Percentiles rank a stretch among this genome's conserved stretches.
phyloP scores from a whole-genome alignment of 2,113 vertebrate species.

The Equus quagga region DNA sequence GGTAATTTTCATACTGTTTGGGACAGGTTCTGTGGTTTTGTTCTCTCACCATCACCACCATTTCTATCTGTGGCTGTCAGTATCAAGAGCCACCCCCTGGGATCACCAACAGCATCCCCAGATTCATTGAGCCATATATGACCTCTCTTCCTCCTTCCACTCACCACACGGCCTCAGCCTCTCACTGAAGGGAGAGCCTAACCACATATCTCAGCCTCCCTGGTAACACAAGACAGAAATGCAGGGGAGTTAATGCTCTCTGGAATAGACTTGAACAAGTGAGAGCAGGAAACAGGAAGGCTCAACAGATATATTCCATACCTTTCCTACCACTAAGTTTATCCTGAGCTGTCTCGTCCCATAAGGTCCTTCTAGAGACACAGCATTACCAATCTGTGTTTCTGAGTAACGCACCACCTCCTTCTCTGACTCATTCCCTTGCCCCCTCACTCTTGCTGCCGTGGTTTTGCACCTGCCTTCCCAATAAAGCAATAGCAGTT shows the following conservation, averaged over 20 bases:
- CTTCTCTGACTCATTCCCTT: neutral
- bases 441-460: neutral
- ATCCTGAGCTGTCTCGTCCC: neutral
- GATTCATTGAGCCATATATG: neutral
- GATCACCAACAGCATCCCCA: neutral
- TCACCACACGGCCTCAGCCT: neutral
- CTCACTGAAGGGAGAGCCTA: neutral
- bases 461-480: neutral
- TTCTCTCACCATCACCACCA: neutral
- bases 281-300: neutral
- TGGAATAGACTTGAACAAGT: neutral
- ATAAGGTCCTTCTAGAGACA: neutral
- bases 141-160: too few relatives aligned
- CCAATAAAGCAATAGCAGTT: neutral
- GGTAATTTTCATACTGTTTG: neutral
- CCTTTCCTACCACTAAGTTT: neutral
- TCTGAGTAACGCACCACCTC: neutral
- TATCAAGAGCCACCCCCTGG: neutral
- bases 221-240: neutral
- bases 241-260: neutral
- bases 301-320: neutral
- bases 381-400: neutral
- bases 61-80: neutral
- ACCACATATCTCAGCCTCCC: neutral
- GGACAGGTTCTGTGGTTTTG: neutral